Base-by-base conservation (phyloP, 2,113 vertebrate species). In the Hystrix brachyura region DNA sequence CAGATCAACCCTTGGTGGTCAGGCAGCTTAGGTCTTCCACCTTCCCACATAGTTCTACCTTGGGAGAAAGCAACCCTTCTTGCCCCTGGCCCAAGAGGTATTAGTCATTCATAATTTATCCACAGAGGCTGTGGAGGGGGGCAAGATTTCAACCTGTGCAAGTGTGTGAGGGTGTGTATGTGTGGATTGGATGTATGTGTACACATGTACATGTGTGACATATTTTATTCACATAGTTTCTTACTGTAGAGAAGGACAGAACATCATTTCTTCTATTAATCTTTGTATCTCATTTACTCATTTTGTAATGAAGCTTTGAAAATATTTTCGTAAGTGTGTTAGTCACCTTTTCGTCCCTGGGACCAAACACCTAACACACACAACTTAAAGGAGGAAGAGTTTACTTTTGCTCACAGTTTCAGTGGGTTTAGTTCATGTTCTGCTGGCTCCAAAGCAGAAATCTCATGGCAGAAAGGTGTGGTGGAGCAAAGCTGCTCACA, bases 221-320 rank as follows among this genome's bases (percentile, higher is more conserved):
- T 12, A 89, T 91, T 85, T 90, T 81, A 57, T 93, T 89, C 34
- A 92, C 46, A 67, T 51, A 80, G 4, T 25, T 1, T 87, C 15
- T 46, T 60, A 48, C 19, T 12, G 3, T 43, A 32, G 29, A 57
- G 34, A 60, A 3, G 5, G 2, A 72, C 27, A 76, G 34, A 65
- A 23, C 2, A 48, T 46, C 12, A 7, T 85, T 76, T 67, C 19
- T 25, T 65, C 18, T 38, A 32, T 38, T 3, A 17, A 5, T 65
- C 23, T 43, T 67, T 90, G 8, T 81, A 12, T 38, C 34, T 64
- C 7, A 81, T 27, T n/a, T 19, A 48, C 12, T 92, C 21, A 78
- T 43, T 96, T 96, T 83, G 69, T 34, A 94, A 80, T 87, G 91
- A 90, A 57, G 14, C 48, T 6, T 90, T 85, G 23, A 90, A 94